Base-by-base conservation (phyloP, 2,888 invertebrate genomes). In the Hirtodrosophila alboralis region DNA sequence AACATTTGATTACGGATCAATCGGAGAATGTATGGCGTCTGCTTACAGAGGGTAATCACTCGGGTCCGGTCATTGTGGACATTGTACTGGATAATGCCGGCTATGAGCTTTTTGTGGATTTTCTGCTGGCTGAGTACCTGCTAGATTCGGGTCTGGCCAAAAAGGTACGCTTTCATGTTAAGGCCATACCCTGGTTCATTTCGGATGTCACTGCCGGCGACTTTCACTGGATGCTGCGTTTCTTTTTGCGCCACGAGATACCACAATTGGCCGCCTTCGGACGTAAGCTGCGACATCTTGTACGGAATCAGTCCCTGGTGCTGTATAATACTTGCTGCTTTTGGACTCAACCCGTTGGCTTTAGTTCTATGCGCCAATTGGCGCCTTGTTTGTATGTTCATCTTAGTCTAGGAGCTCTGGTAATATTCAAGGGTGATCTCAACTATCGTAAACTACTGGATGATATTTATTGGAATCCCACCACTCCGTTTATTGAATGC, bases 391-490 rank as follows among this genome's bases (percentile, higher is more conserved):
- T 99, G 10, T 97, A 97, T 88, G 88, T 92, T 5, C 93, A 93
- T 64, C 90, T 99, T 0, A 92, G 93, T 4, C 90, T 93, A 68
- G 93, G 96, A 0, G 91, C 93, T 59, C 91, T 96, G 1, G 86
- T 95, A 0, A 92, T 98, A 76, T 96, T 98, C 89, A 98, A 98
- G 90, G 95, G 98, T 0, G 99, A 99, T 89, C 92, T 99, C 12
- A 99, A 99, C 91, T 99, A 98, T 89, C 92, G 99, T 31, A 99
- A 99, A 91, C 91, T 99, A 48, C 91, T 97, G 26, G 96, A 95
- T 0, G 99, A 99, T 87, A 92, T 93, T 45, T 95, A 95, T 69
- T 97, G 97, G 94, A 92, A 93, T 10, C 92, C 93, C 0, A 92
- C 92, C 0, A 93, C 94, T 0, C 88, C 93, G 0, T 95, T 97